A percentile compares a stretch with the other conserved stretches of the same genome.
Evolutionary conservation across 2,797 vertebrate genomes (phyloP).

Genomic region (Acridotheres tristis): DNA sequence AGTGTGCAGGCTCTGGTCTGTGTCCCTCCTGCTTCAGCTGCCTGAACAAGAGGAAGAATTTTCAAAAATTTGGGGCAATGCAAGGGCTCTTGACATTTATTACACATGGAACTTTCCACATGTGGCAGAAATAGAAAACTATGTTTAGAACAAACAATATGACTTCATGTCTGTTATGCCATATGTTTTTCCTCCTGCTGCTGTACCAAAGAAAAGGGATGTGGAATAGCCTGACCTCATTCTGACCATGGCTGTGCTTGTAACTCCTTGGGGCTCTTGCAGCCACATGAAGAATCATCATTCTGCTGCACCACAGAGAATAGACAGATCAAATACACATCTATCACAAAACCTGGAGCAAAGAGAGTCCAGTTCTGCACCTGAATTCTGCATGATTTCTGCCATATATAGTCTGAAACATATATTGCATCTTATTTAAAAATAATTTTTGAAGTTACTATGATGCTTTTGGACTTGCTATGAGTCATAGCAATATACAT

Average conservation of each 20-base stretch:
- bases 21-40: background rate
- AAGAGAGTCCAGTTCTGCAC: background rate
- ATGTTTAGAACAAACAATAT: conserved; percentile 48
- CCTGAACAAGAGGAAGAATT: background rate
- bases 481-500: background rate
- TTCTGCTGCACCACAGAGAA: background rate
- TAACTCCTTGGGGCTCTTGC: conserved; percentile 23
- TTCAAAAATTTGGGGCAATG: background rate
- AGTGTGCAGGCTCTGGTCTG: background rate
- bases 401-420: background rate
- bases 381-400: background rate
- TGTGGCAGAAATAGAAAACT: conserved; percentile 38
- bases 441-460: background rate
- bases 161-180: conserved; percentile 59
- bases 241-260: background rate
- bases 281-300: background rate
- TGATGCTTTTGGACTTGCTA: background rate
- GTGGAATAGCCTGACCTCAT: conserved; percentile 46
- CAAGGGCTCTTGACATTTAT: conserved; percentile 14
- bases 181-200: conserved; percentile 60
- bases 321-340: background rate
- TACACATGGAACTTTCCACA: conserved; percentile 34
- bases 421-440: background rate
- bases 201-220: background rate
- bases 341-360: background rate